Conservation (phyloP, 2,888 invertebrate genomes). For the Epistrophe eligans region DNA sequence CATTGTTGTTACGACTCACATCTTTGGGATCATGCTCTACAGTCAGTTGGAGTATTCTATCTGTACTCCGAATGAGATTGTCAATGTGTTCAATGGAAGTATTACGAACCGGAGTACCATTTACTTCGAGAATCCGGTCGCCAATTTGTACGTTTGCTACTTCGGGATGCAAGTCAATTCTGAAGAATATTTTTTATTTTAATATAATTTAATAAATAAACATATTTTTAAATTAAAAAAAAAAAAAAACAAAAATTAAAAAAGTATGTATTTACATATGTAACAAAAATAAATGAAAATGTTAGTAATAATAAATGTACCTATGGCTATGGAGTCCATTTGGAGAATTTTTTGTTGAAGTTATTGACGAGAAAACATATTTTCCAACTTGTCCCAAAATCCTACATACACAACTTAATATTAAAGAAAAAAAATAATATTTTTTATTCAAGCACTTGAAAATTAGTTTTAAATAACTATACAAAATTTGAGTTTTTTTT, state of each 20-base stretch:
- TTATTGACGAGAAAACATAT: slow-evolving; percentile 89
- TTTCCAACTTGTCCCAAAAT: slow-evolving; percentile 88
- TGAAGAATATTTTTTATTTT: slow-evolving; percentile 81
- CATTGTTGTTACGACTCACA: slow-evolving; percentile 85
- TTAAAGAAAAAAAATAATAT: slow-evolving; percentile 55
- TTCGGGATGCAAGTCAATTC: slow-evolving; percentile 92
- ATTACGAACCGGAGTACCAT: slow-evolving; percentile 94
- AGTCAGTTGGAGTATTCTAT: slow-evolving; percentile 91
- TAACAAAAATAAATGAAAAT: slow-evolving; percentile 49
- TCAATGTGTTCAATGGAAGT: slow-evolving; percentile 92
- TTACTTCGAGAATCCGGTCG: slow-evolving; percentile 96
- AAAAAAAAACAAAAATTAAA: slow-evolving; percentile 23
- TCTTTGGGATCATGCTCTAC: slow-evolving; percentile 95
- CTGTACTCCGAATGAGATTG: slow-evolving; percentile 89
- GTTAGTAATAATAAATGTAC: slow-evolving; percentile 82
- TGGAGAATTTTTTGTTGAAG: slow-evolving; percentile 89
- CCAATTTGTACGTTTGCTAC: slow-evolving; percentile 94
- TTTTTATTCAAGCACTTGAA: not conserved
- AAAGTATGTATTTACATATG: slow-evolving; percentile 56
- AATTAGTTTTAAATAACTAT: not conserved
- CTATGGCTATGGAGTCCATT: slow-evolving; percentile 89
- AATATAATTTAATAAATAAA: not conserved
- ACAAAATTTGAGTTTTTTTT: not conserved
- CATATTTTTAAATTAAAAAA: slow-evolving; percentile 18
- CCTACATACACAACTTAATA: slow-evolving; percentile 84